Percentiles rank a stretch among this genome's conserved stretches.
phyloP scores from a whole-genome alignment of 1,140 invertebrate genomes.

The Hormaphis cornu region DNA sequence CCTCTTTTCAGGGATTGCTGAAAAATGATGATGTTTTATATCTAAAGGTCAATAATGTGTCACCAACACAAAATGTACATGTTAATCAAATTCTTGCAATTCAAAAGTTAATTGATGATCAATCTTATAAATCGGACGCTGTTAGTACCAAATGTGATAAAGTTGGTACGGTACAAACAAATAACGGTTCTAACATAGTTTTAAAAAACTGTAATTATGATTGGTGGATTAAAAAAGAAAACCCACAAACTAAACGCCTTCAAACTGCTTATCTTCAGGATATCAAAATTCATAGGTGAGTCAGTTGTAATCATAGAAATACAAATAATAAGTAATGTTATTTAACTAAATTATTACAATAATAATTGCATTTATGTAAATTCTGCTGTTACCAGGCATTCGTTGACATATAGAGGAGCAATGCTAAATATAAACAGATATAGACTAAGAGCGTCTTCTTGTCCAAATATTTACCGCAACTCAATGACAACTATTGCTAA shows the following conservation, averaged over 20 bases:
- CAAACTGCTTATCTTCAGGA: conserved; percentile 54
- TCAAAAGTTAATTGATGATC: neutral
- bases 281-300: conserved; percentile 53
- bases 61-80: conserved; percentile 38
- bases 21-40: neutral
- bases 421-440: conserved; percentile 72
- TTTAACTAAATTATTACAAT: no score
- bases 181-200: conserved; percentile 12
- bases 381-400: conserved; percentile 50
- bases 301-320: neutral
- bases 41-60: neutral
- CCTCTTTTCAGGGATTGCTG: neutral
- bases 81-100: neutral
- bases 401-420: conserved; percentile 71
- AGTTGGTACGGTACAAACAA: neutral
- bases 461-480: conserved; percentile 81
- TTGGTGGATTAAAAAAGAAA: conserved; percentile 34
- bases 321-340: no score
- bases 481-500: conserved; percentile 76
- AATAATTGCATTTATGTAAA: no score
- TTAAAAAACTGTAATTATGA: conserved; percentile 11
- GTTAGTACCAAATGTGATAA: neutral
- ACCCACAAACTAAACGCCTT: conserved; percentile 24
- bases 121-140: neutral
- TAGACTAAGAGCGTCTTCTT: conserved; percentile 72